phyloP scores from a whole-genome alignment of 2,888 invertebrate genomes.

The Nymphalis polychloros region DNA sequence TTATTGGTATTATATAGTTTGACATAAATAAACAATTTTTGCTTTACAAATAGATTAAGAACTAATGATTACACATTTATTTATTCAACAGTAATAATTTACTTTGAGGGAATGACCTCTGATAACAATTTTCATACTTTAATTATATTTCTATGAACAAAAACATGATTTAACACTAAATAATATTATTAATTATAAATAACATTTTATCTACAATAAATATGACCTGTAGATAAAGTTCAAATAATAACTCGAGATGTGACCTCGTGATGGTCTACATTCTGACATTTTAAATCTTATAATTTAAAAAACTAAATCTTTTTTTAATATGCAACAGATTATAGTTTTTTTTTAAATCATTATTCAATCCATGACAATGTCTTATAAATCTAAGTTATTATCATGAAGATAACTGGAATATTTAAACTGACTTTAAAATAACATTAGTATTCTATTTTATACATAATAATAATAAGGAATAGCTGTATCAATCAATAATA shows the following conservation, averaged over 20 bases:
- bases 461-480: neutral
- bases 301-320: neutral
- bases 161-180: neutral
- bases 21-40: too few species aligned
- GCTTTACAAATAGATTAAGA: too few species aligned
- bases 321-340: neutral
- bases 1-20: too few species aligned
- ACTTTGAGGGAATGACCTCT: neutral
- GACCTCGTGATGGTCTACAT: constrained; percentile 2
- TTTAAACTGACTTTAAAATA: too few species aligned
- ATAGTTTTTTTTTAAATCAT: too few species aligned
- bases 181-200: constrained; percentile 7
- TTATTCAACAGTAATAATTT: neutral
- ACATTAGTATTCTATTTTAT: neutral
- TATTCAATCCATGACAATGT: too few species aligned
- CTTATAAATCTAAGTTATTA: too few species aligned
- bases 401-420: too few species aligned
- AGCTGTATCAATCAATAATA: neutral
- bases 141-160: neutral
- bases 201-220: constrained; percentile 18
- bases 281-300: neutral
- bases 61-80: too few species aligned
- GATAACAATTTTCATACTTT: neutral
- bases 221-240: constrained; percentile 24
- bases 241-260: constrained; percentile 16